These are phyloP conservation scores for Dreissena polymorpha DNA, from an alignment of 1,140 invertebrate species.

Conservation along the genomic window DNA sequence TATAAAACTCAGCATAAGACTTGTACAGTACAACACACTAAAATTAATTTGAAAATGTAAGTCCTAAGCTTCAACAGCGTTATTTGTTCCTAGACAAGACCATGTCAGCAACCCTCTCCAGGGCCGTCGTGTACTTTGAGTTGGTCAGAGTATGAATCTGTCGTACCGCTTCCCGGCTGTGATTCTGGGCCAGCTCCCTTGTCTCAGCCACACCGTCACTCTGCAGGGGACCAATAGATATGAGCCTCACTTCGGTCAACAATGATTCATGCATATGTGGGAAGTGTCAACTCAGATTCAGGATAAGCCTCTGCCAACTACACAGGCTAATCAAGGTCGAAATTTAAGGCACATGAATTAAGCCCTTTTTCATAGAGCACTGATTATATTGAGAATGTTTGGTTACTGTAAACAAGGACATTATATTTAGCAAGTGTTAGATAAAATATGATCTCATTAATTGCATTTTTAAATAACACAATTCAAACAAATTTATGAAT, in stretches of 20 bases:
- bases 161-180: slow-evolving; percentile 86
- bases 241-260: background rate
- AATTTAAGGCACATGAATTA: no score
- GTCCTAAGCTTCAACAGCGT: slow-evolving; percentile 30
- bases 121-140: slow-evolving; percentile 62
- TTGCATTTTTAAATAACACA: no score
- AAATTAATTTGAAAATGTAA: background rate
- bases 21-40: background rate
- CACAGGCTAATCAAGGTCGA: no score
- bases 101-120: slow-evolving; percentile 68
- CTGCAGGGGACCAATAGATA: slow-evolving; percentile 64
- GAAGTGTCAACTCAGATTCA: background rate
- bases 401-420: no score
- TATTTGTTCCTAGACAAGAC: slow-evolving; percentile 74
- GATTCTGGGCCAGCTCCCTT: slow-evolving; percentile 93
- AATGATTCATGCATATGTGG: background rate
- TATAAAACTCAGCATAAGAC: background rate
- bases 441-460: no score
- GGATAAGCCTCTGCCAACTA: no score
- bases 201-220: slow-evolving; percentile 95
- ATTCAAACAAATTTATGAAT: no score
- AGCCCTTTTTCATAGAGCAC: no score
- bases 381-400: no score
- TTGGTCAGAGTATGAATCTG: slow-evolving; percentile 60
- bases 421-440: no score